Evolutionary conservation across 2,113 vertebrate genomes (phyloP).

Genomic region (Orientallactaga bullata): DNA sequence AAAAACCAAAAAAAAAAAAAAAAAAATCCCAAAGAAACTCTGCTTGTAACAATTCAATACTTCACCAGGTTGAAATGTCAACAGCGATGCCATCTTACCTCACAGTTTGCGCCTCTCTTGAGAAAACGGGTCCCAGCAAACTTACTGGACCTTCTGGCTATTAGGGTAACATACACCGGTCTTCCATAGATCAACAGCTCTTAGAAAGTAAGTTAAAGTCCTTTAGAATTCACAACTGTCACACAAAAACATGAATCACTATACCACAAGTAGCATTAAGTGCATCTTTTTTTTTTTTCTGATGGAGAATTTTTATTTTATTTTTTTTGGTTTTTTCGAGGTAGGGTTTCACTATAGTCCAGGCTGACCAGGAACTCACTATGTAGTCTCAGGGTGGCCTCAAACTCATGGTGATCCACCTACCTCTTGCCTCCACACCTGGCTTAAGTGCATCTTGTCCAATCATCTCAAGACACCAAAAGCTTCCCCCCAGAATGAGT

Average conservation of each 20-base stretch:
- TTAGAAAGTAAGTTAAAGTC: slow-evolving; percentile 89
- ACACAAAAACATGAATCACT: background rate
- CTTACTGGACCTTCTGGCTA: slow-evolving; percentile 97
- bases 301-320: too few species aligned
- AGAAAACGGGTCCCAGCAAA: slow-evolving; percentile 99
- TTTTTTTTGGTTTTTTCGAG: too few species aligned
- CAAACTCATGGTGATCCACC: too few species aligned
- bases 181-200: slow-evolving; percentile 97
- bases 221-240: background rate
- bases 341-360: too few species aligned
- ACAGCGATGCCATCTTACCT: slow-evolving; percentile 87
- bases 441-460: background rate
- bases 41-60: background rate
- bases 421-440: too few species aligned
- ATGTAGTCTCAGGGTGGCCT: too few species aligned
- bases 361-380: too few species aligned
- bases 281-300: too few species aligned
- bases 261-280: background rate
- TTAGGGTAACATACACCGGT: slow-evolving; percentile 96
- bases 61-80: background rate
- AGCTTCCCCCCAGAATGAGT: background rate
- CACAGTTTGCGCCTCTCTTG: slow-evolving; percentile 97
- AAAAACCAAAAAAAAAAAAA: too few species aligned
- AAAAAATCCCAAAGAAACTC: background rate
- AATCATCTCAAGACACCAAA: background rate